Evolutionary conservation across 2,113 vertebrate genomes (phyloP), one percentile per base, ranked within the genome.

Genomic region (Antennarius striatus): DNA sequence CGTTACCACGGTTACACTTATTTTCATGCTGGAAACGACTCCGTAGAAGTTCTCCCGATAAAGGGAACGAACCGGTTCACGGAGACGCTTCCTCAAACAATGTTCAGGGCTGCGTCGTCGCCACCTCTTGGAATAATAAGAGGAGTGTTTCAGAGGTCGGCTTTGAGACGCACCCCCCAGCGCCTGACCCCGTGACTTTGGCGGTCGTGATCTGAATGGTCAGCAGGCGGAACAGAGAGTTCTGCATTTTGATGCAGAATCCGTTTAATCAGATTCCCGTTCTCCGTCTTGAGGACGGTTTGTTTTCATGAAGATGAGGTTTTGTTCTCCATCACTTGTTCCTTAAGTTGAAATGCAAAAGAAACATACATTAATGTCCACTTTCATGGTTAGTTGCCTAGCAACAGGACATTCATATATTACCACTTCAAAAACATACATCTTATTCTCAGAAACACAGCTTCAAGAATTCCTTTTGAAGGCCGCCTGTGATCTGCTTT

Each of bases 161-260:
- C 22, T 22, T 22, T 22, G 22, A 22, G 22, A 22, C 22, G 32
- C 32, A 4, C 64, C 75, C 71, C 53, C 54, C 75, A 75, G 50
- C 71, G 59, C 46, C 59, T 60, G 76, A 75, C 75, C 63, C 62
- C 54, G 22, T 51, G 73, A 79, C 67, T 54, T 66, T 45, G 39
- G 50, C 68, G 56, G 46, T 36, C 45, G 55, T 81, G 75, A 71
- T 52, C 48, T 53, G 75, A 83, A 77, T 71, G 36, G 12, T 59
- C 55, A 59, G 42, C 9, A 10, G 12, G 42, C 10, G 10, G 42
- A 45, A 45, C 42, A 36, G 32, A 36, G 32, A 36, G 32, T 36
- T 36, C 10, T 45, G 42, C 42, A 3, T 45, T 45, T 45, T 45
- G 3, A 36, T 45, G 3, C 42, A 4, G 9, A 45, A 42, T 22